Conservation (phyloP, 1,140 invertebrate genomes). For the Diorhabda carinulata region DNA sequence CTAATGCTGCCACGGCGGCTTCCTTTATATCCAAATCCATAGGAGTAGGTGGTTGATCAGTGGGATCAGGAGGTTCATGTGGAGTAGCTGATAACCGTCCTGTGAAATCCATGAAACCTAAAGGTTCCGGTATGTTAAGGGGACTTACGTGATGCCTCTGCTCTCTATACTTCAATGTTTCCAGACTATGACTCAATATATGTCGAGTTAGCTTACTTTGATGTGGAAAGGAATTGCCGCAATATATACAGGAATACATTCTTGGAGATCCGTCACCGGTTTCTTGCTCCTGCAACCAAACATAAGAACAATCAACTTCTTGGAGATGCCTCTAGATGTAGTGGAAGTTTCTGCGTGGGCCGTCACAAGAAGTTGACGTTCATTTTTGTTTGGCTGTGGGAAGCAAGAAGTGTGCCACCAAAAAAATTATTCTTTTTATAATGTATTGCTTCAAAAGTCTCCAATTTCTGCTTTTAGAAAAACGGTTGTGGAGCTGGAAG, state of each 20-base stretch:
- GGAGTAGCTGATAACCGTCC: slow-evolving; percentile 49
- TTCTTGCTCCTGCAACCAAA: slow-evolving; percentile 84
- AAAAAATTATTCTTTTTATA: slow-evolving; percentile 5
- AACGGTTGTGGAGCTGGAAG: neutral
- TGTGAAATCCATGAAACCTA: slow-evolving; percentile 44
- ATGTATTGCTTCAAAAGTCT: neutral
- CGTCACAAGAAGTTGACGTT: slow-evolving; percentile 87
- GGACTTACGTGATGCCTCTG: slow-evolving; percentile 47
- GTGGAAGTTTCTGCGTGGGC: slow-evolving; percentile 19
- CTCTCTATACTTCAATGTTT: slow-evolving; percentile 79
- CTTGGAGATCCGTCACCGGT: slow-evolving; percentile 52
- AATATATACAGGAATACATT: slow-evolving; percentile 79
- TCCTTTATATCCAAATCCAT: slow-evolving; percentile 52
- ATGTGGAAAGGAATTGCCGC: slow-evolving; percentile 78
- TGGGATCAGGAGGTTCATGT: slow-evolving; percentile 52
- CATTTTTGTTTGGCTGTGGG: slow-evolving; percentile 75
- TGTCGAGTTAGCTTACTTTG: slow-evolving; percentile 85
- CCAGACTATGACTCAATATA: slow-evolving; percentile 80
- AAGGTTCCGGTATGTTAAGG: slow-evolving; percentile 36
- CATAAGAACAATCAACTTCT: slow-evolving; percentile 90
- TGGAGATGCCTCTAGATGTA: slow-evolving; percentile 45
- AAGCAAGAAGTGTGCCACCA: slow-evolving; percentile 23
- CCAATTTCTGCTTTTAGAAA: neutral
- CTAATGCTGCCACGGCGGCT: slow-evolving; percentile 38
- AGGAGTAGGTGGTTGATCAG: slow-evolving; percentile 51